phyloP scores from a whole-genome alignment of 2,797 vertebrate species.

The Sebastes alutus region DNA sequence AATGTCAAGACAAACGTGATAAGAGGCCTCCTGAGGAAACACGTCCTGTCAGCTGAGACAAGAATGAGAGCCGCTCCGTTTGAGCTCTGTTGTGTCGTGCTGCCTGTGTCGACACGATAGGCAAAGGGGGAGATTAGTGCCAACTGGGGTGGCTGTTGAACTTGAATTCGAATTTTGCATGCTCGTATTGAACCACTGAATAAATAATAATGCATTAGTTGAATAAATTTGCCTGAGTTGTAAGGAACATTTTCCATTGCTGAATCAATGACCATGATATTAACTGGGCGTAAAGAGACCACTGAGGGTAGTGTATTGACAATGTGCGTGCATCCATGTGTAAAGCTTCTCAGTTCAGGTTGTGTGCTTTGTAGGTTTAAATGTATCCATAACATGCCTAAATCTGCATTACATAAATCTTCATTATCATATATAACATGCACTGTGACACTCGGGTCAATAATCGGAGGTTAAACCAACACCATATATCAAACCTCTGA shows the following conservation, averaged over 20 bases:
- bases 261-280: not conserved
- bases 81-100: not conserved
- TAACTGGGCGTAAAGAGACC: not conserved
- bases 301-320: not conserved
- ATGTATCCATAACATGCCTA: not conserved
- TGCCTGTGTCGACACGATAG: constrained; percentile 24
- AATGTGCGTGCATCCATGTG: not conserved
- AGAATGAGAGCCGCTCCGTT: constrained; percentile 29
- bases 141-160: not conserved
- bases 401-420: constrained; percentile 31
- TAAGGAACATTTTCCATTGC: not conserved
- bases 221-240: not conserved
- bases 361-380: not conserved
- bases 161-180: not conserved
- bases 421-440: constrained; percentile 6
- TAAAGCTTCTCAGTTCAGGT: not conserved
- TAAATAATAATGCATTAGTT: not conserved
- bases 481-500: constrained; percentile 30
- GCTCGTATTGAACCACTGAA: not conserved
- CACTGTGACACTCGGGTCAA: constrained; percentile 12
- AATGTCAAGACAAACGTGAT: constrained; percentile 38
- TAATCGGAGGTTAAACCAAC: constrained; percentile 39
- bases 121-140: not conserved
- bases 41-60: constrained; percentile 16
- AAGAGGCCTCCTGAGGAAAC: constrained; percentile 47